Evolutionary conservation across 2,113 vertebrate species (phyloP).

Genomic region (Struthidea cinerea): DNA sequence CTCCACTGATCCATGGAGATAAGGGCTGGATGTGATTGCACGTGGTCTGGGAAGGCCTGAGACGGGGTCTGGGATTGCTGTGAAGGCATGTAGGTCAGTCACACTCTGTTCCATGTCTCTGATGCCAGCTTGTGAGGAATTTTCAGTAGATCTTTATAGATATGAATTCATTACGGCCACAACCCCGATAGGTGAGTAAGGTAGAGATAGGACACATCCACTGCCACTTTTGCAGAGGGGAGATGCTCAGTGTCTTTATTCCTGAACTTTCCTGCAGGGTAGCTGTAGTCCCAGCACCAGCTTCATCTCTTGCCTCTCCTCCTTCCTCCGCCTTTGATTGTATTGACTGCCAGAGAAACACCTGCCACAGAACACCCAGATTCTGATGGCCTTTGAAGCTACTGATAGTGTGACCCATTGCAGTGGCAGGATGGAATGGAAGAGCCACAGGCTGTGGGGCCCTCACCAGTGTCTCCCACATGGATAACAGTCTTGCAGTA

Average conservation of each 20-base stretch:
- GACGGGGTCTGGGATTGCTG: background rate
- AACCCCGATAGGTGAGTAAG: background rate
- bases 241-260: background rate
- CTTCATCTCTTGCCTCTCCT: background rate
- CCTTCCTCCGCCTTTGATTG: background rate
- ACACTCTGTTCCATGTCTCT: background rate
- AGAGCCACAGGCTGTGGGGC: accelerated
- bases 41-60: background rate
- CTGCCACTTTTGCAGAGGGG: background rate
- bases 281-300: background rate
- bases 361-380: accelerated
- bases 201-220: background rate
- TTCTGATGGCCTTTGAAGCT: background rate
- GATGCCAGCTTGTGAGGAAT: background rate
- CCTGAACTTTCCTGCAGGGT: background rate
- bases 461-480: background rate
- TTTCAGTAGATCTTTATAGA: background rate
- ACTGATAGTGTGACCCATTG: background rate
- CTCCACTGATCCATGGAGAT: background rate
- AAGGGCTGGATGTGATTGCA: background rate
- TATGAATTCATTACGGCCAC: background rate
- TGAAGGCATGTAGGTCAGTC: background rate
- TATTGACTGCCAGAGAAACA: background rate
- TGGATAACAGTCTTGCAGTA: background rate
- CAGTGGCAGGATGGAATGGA: background rate